These are phyloP conservation scores for Isurus oxyrinchus DNA, from an alignment of 2,113 vertebrate genomes.

Conservation along the genomic window DNA sequence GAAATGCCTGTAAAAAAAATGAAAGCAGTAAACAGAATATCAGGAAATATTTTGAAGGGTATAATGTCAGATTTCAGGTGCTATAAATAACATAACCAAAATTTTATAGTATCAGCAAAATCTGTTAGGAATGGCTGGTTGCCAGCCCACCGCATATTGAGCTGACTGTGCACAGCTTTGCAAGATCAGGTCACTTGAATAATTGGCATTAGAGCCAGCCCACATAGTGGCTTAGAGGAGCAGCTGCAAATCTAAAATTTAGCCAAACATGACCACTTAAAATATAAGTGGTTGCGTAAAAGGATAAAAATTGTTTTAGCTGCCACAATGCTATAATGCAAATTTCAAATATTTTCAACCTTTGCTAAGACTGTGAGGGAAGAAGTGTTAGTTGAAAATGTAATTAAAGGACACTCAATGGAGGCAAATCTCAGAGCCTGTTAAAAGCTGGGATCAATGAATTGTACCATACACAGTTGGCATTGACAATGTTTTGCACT, in stretches of 20 bases:
- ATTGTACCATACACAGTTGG: too few species aligned
- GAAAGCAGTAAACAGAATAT: neutral
- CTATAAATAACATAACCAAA: neutral
- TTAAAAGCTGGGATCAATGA: too few species aligned
- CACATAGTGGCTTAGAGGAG: neutral
- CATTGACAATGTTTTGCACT: too few species aligned
- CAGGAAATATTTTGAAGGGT: neutral
- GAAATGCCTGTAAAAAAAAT: neutral
- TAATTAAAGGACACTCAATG: neutral
- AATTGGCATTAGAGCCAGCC: neutral
- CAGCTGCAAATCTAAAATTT: neutral
- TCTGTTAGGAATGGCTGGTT: neutral
- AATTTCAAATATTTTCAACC: neutral
- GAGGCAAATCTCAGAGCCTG: neutral
- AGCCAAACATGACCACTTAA: neutral
- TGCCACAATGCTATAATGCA: neutral
- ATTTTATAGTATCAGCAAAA: neutral
- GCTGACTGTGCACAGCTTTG: neutral
- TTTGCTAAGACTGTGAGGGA: neutral
- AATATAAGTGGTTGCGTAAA: neutral
- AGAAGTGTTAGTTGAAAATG: neutral
- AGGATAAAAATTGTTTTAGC: neutral
- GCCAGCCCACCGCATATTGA: neutral
- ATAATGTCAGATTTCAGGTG: too few species aligned
- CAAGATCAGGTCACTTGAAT: neutral